Evolutionary conservation across 2,888 invertebrate species (phyloP).

Genomic region (Blera fallax): DNA sequence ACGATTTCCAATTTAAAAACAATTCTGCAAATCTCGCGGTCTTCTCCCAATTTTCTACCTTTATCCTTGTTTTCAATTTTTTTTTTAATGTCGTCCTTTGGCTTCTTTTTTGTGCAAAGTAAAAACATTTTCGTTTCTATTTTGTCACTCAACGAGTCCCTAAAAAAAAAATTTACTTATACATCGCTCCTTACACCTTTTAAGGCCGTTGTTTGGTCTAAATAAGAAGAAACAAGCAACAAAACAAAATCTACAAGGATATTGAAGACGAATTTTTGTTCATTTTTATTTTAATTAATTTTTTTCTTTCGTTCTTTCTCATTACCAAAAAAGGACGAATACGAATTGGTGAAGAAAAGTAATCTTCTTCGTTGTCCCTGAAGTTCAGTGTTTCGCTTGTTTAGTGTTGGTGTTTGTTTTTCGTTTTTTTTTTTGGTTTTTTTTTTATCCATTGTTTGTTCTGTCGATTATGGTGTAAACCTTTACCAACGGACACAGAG

Average conservation of each 20-base stretch:
- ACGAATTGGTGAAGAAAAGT: conserved; percentile 47
- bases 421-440: conserved; percentile 20
- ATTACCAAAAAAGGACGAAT: conserved; percentile 32
- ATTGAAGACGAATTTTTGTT: conserved; percentile 33
- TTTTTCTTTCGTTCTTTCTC: not conserved
- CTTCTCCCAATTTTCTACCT: not conserved
- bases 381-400: conserved; percentile 8
- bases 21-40: not conserved
- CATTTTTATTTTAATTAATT: conserved; percentile 61
- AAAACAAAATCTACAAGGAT: conserved; percentile 28
- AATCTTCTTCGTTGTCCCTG: conserved; percentile 49
- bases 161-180: not conserved
- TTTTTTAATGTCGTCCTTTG: not conserved
- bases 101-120: not conserved
- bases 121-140: not conserved
- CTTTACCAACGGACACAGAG: conserved; percentile 28
- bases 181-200: conserved; percentile 22
- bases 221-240: not conserved
- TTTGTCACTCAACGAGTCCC: conserved; percentile 23
- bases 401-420: not conserved
- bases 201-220: conserved; percentile 34
- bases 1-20: conserved; percentile 12
- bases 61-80: not conserved
- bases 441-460: conserved; percentile 41
- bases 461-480: conserved; percentile 58